Evolutionary conservation across 2,888 invertebrate species (phyloP), one percentile per base, ranked within the genome.

Genomic region (Exocentrus adspersus): DNA sequence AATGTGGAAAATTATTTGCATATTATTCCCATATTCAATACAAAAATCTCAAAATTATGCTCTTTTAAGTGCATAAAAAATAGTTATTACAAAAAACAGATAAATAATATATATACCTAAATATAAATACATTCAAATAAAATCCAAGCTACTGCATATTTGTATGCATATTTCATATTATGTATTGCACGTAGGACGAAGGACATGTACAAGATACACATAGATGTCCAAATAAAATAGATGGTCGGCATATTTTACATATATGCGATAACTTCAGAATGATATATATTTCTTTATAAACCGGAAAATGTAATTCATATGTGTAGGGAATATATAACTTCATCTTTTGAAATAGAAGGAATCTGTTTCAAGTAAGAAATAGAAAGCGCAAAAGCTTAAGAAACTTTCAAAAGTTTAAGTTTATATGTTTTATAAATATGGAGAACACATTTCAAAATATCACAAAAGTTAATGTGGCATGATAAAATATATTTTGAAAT

Each of bases 281-380:
- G 53, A 53, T 53, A 14, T 53, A n/a, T n/a, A 53, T 53, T 12
- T 16, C n/a, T 41, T 5, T 48, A 48, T 53, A 21, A 41, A 53
- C 53, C 17, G 14, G 24, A 41, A 50, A 17, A 51, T 17, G 19
- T n/a, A 10, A 10, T 20, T 4, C 16, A 14, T 20, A 14, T 53
- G 53, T 19, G 21, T 20, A 10, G 16, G 7, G 19, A 52, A 52
- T 52, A 52, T 17, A 52, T 17, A 32, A 20, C 20, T n/a, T n/a
- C n/a, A n/a, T n/a, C n/a, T n/a, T n/a, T n/a, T n/a, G n/a, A n/a
- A n/a, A n/a, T 9, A 12, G 30, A 30, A 30, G 9, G n/a, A 30
- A 30, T 30, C 9, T n/a, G 30, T 30, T 30, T 9, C 9, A 30
- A 30, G n/a, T 30, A 30, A 30, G 5, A 7, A 7, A 30, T 30